Evolutionary conservation across 2,888 invertebrate genomes (phyloP).

Genomic region (Dasysyrphus tricinctus): DNA sequence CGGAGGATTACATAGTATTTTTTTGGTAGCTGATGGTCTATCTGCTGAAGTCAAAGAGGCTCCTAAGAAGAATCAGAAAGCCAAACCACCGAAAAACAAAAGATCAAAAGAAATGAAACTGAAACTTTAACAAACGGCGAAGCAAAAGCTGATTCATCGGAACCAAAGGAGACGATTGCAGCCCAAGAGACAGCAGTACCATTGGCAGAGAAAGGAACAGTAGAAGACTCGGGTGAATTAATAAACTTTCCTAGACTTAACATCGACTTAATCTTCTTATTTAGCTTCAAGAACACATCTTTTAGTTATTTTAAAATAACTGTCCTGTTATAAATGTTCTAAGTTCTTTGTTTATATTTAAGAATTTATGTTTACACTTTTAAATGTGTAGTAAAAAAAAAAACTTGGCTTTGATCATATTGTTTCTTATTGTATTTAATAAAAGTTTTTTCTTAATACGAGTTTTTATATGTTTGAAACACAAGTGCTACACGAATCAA

Average conservation of each 20-base stretch:
- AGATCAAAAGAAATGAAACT: constrained; percentile 12
- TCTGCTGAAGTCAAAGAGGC: constrained; percentile 11
- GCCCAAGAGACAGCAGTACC: constrained; percentile 56
- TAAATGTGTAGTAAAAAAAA: constrained; percentile 57
- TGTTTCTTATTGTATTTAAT: constrained; percentile 15
- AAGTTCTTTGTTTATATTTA: constrained; percentile 44
- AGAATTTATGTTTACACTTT: constrained; percentile 52
- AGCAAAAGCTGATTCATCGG: background rate
- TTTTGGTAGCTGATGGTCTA: constrained; percentile 85
- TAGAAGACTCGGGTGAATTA: constrained; percentile 42
- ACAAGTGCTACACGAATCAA: too few relatives aligned
- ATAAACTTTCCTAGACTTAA: constrained; percentile 45
- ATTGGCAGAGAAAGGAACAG: constrained; percentile 77
- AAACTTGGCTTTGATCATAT: constrained; percentile 12
- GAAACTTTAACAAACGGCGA: constrained; percentile 48
- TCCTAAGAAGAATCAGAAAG: constrained; percentile 78
- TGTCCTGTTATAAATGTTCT: constrained; percentile 43
- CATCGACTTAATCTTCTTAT: constrained; percentile 44
- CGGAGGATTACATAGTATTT: too few relatives aligned
- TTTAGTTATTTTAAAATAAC: constrained; percentile 25
- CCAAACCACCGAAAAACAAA: background rate
- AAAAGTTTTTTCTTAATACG: too few relatives aligned
- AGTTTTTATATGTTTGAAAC: too few relatives aligned
- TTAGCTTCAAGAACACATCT: constrained; percentile 40
- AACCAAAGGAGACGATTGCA: constrained; percentile 39